These are phyloP conservation scores for Pithys albifrons DNA, from an alignment of 2,113 vertebrate species.

Conservation along the genomic window DNA sequence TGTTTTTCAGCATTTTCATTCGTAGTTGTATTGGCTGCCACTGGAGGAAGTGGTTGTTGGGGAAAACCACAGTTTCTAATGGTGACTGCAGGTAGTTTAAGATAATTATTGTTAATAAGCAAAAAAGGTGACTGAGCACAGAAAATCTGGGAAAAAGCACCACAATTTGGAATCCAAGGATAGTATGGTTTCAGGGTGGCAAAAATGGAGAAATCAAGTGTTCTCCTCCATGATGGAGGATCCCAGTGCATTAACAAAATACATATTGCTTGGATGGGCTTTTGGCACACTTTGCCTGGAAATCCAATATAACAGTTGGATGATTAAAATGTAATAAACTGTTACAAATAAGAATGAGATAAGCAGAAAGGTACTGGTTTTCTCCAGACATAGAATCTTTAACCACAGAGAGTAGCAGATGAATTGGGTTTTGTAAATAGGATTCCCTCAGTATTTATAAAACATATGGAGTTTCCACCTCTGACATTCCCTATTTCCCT, in stretches of 20 bases:
- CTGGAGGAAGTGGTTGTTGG: not conserved
- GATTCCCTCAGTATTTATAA: not conserved
- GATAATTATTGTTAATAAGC: not conserved
- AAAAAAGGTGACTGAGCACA: not conserved
- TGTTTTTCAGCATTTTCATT: not conserved
- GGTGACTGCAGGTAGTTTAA: not conserved
- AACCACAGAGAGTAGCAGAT: not conserved
- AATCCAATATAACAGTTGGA: not conserved
- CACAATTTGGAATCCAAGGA: not conserved
- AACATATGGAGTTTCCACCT: not conserved
- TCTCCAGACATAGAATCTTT: not conserved
- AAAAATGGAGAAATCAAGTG: not conserved
- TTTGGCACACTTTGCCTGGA: not conserved
- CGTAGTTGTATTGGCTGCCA: not conserved
- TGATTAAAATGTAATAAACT: slow-evolving; percentile 2
- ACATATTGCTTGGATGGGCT: not conserved
- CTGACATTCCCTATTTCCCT: not conserved
- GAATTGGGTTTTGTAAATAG: not conserved
- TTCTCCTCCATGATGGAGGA: not conserved
- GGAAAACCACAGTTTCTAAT: not conserved
- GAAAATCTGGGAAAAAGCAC: not conserved
- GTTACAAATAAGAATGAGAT: slow-evolving; percentile 1
- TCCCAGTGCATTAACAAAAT: not conserved
- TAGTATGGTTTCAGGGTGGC: not conserved
- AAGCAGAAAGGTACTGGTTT: not conserved